phyloP scores from a whole-genome alignment of 2,797 vertebrate genomes.

The Percopsis omiscomaycus region DNA sequence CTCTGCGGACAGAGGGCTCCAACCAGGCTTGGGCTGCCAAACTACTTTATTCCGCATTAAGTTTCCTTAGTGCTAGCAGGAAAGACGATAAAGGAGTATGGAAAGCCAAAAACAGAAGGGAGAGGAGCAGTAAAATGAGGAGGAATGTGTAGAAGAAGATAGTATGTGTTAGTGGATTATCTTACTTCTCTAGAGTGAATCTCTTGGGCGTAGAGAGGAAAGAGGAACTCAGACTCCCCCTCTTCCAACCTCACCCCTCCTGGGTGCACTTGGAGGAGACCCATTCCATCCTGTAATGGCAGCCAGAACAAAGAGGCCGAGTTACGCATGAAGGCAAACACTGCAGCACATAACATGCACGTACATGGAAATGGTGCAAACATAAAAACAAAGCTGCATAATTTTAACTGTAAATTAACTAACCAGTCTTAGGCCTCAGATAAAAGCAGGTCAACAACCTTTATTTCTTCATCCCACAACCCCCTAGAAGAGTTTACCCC shows the following conservation, averaged over 20 bases:
- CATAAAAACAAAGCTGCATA: not conserved
- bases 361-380: not conserved
- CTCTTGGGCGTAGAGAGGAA: conserved; percentile 91
- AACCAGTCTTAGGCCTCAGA: conserved; percentile 4
- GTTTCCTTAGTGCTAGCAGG: conserved; percentile 15
- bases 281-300: conserved; percentile 88
- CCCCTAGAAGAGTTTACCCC: not conserved
- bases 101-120: not conserved
- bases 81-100: conserved; percentile 1
- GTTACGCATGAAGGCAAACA: not conserved
- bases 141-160: conserved; percentile 20
- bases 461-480: conserved; percentile 7
- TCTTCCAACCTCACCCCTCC: conserved; percentile 88
- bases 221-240: conserved; percentile 93
- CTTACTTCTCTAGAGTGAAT: conserved; percentile 92
- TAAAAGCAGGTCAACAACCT: conserved; percentile 6
- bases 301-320: conserved; percentile 21
- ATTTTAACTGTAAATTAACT: conserved; percentile 2
- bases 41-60: conserved; percentile 24
- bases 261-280: conserved; percentile 83
- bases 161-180: conserved; percentile 29
- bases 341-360: not conserved
- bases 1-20: conserved; percentile 30
- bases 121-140: not conserved
- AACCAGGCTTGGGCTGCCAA: conserved; percentile 18